Evolutionary conservation across 2,888 invertebrate genomes (phyloP).

Genomic region (Lamellibrachia satsuma): DNA sequence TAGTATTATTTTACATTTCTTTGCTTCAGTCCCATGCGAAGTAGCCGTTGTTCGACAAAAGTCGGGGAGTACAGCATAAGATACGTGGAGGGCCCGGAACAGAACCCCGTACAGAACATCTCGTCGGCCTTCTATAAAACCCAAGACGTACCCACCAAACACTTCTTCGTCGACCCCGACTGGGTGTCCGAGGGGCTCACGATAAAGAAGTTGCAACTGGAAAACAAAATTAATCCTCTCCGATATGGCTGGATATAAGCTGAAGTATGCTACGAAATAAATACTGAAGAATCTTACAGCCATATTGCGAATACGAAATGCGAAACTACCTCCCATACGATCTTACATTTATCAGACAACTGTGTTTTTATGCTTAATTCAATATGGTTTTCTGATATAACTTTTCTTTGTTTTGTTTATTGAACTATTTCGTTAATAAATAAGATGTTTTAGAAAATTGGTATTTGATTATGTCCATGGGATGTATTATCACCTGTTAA

Average conservation of each 20-base stretch:
- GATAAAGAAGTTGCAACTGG: background rate
- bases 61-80: background rate
- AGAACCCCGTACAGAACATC: background rate
- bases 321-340: background rate
- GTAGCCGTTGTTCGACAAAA: background rate
- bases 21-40: background rate
- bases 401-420: background rate
- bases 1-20: background rate
- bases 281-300: background rate
- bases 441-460: too few species aligned
- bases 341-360: background rate
- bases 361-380: background rate
- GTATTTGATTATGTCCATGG: too few species aligned
- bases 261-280: background rate
- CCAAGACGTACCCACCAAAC: background rate
- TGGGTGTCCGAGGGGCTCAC: conserved; percentile 17
- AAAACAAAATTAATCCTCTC: conserved; percentile 19
- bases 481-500: too few species aligned
- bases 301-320: background rate
- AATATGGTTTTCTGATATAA: background rate
- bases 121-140: background rate
- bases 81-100: background rate
- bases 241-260: conserved; percentile 20
- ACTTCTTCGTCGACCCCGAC: conserved; percentile 25
- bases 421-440: background rate